Conservation (phyloP, 2,113 vertebrate genomes). For the Triplophysa siluroides region DNA sequence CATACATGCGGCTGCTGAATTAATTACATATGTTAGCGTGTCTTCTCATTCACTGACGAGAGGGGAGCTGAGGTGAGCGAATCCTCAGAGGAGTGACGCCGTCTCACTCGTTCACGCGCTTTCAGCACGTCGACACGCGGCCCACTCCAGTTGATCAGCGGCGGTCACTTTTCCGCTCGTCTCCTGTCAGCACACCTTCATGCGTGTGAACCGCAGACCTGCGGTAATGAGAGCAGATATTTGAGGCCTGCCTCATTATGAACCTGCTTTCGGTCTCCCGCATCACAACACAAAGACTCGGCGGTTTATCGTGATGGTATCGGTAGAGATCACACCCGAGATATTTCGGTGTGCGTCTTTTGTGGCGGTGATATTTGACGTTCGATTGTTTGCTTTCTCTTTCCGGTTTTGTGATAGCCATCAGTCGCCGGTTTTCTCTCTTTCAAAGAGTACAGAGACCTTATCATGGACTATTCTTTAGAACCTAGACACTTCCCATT, state of each 20-base stretch:
- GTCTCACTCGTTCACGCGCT: conserved; percentile 39
- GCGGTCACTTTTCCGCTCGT: conserved; percentile 37
- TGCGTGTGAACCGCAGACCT: conserved; percentile 15
- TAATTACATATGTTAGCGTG: conserved; percentile 99
- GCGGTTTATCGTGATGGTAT: background rate
- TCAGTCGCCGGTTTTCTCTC: conserved; percentile 62
- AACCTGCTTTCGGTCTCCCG: background rate
- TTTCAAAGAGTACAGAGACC: conserved; percentile 64
- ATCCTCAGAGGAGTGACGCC: conserved; percentile 58
- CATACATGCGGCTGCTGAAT: conserved; percentile 70
- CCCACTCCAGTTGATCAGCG: conserved; percentile 4
- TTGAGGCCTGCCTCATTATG: conserved; percentile 7
- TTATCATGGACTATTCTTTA: conserved; percentile 68
- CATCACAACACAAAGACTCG: background rate
- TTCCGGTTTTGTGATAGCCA: conserved; percentile 66
- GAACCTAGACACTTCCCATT: conserved; percentile 14
- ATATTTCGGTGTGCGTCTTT: background rate
- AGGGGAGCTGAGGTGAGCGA: conserved; percentile 33
- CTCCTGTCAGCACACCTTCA: conserved; percentile 36
- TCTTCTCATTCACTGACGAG: conserved; percentile 98
- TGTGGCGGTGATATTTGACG: conserved; percentile 29
- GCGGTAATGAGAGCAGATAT: conserved; percentile 34
- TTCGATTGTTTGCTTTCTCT: conserved; percentile 61
- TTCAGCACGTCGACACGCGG: conserved; percentile 25
- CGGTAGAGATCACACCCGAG: background rate